phyloP scores from a whole-genome alignment of 1,140 invertebrate genomes.

The Euura saliciscinereae region DNA sequence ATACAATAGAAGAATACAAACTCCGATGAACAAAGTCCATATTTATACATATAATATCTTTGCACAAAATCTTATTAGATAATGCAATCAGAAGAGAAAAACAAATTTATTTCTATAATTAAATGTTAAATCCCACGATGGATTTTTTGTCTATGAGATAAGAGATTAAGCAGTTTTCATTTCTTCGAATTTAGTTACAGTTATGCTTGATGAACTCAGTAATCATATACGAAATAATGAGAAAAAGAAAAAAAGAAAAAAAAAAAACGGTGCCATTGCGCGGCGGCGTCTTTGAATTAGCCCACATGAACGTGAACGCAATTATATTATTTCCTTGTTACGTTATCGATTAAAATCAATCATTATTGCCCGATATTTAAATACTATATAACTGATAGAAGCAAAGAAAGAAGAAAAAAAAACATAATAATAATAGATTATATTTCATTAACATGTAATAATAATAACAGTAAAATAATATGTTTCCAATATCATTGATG shows the following conservation, averaged over 20 bases:
- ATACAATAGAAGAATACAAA: conserved; percentile 26
- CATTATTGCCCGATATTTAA: not conserved
- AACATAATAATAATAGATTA: conserved; percentile 10
- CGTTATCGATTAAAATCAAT: conserved; percentile 45
- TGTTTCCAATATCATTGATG: conserved; percentile 53
- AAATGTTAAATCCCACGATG: conserved; percentile 39
- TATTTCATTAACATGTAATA: conserved; percentile 50
- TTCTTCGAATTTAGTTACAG: no score
- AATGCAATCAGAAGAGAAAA: conserved; percentile 29
- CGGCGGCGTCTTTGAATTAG: conserved; percentile 34
- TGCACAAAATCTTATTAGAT: conserved; percentile 44
- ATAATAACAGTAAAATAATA: conserved; percentile 23
- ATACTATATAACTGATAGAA: no score
- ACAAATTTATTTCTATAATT: conserved; percentile 35
- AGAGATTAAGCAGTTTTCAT: conserved; percentile 13
- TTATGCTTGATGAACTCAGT: no score
- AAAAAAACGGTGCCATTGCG: conserved; percentile 53
- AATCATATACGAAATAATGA: no score
- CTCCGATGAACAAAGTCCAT: conserved; percentile 36
- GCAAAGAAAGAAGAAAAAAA: no score
- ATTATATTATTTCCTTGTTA: conserved; percentile 50
- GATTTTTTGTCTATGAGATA: not conserved
- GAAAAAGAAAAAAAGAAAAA: conserved; percentile 26
- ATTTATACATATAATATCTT: not conserved
- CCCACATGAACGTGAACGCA: conserved; percentile 23